Conservation (phyloP, 2,113 vertebrate genomes). For the Gallinago media region DNA sequence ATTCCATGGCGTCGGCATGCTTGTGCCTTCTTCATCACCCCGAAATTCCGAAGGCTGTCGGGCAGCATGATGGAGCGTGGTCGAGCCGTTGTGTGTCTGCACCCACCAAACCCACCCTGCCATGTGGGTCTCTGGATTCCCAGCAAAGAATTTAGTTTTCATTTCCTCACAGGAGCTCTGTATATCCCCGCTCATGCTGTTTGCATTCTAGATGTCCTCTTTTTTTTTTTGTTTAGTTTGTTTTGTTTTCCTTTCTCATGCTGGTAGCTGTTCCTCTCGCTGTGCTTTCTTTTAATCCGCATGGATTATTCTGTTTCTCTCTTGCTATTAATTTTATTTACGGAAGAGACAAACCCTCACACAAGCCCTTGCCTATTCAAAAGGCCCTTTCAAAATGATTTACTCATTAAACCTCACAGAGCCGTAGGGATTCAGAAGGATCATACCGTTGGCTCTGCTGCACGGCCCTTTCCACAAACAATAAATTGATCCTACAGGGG, state of each 20-base stretch:
- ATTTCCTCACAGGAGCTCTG: background rate
- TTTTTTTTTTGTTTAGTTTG: conserved; percentile 9
- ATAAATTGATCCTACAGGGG: background rate
- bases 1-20: background rate
- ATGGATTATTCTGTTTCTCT: background rate
- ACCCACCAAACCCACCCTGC: background rate
- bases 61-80: background rate
- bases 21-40: background rate
- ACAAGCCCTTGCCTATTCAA: background rate
- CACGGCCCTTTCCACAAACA: background rate
- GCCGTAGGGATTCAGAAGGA: background rate
- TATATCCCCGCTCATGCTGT: background rate
- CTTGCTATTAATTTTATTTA: background rate
- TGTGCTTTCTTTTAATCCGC: background rate
- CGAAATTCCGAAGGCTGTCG: conserved; percentile 3
- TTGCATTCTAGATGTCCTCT: conserved; percentile 18
- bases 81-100: background rate
- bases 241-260: conserved; percentile 1
- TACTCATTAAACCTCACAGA: background rate
- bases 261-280: background rate
- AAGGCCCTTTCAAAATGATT: background rate
- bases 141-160: conserved; percentile 17
- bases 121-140: background rate
- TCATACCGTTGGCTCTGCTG: background rate
- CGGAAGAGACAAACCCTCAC: background rate